Evolutionary conservation across 2,113 vertebrate species (phyloP).

Genomic region (Spheniscus mendiculus): DNA sequence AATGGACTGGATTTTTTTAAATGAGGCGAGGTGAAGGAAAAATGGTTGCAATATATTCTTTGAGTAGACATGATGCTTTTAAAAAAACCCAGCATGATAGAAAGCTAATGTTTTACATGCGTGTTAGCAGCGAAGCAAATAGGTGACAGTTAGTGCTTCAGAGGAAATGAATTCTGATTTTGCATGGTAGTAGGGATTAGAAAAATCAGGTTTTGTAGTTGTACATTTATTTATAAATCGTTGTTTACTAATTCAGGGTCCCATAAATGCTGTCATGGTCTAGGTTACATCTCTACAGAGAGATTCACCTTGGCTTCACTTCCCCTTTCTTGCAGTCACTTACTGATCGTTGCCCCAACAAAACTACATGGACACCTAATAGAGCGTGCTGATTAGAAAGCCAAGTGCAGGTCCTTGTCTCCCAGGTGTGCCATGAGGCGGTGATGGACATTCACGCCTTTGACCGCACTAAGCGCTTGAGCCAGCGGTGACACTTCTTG

Average conservation of each 20-base stretch:
- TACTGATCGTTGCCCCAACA: not conserved
- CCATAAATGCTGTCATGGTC: not conserved
- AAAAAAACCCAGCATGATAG: not conserved
- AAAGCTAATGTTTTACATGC: not conserved
- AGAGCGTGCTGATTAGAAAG: not conserved
- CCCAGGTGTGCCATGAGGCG: not conserved
- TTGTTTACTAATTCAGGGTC: not conserved
- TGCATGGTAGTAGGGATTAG: not conserved
- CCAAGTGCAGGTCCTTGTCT: not conserved
- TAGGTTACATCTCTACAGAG: not conserved
- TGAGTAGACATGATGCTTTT: not conserved
- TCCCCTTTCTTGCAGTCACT: not conserved
- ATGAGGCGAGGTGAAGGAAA: not conserved
- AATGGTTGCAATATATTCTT: not conserved
- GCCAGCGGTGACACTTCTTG: not conserved
- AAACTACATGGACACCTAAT: fast-evolving
- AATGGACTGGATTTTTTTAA: not conserved
- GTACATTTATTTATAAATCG: not conserved
- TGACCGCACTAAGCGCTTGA: not conserved
- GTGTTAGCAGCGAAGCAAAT: not conserved
- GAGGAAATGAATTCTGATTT: not conserved
- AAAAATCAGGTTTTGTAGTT: not conserved
- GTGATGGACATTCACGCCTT: not conserved
- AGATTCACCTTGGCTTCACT: not conserved
- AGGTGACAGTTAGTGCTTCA: not conserved